Conservation (phyloP, 2,888 invertebrate species). For the Dryadula phaetusa region DNA sequence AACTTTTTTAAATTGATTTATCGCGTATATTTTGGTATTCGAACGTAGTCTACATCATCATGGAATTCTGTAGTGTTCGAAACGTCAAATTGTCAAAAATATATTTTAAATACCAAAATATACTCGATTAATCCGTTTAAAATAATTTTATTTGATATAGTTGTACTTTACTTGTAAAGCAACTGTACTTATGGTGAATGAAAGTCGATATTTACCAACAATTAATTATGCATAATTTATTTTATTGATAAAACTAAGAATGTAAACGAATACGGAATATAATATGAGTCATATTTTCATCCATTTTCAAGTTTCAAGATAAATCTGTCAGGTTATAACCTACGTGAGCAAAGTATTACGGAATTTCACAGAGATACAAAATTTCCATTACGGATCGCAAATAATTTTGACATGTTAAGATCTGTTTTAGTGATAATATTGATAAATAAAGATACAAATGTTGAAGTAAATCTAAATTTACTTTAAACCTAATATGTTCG, state of each 20-base stretch:
- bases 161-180: too few relatives aligned
- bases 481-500: slow-evolving; percentile 1
- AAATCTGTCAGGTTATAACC: slow-evolving; percentile 39
- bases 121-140: too few relatives aligned
- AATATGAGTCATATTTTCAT: slow-evolving; percentile 20
- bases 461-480: slow-evolving; percentile 1
- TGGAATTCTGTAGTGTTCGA: too few relatives aligned
- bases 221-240: too few relatives aligned
- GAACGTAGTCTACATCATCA: too few relatives aligned
- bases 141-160: too few relatives aligned
- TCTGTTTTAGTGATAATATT: not conserved
- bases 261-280: not conserved
- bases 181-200: too few relatives aligned
- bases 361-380: slow-evolving; percentile 35
- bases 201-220: too few relatives aligned
- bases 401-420: slow-evolving; percentile 19
- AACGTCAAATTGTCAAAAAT: too few relatives aligned
- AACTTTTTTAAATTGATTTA: too few relatives aligned
- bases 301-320: slow-evolving; percentile 36
- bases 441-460: slow-evolving; percentile 2
- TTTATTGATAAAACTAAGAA: not conserved
- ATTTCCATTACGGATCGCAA: slow-evolving; percentile 26
- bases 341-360: slow-evolving; percentile 22
- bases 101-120: too few relatives aligned
- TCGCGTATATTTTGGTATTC: too few relatives aligned